These are phyloP conservation scores for Agrypnus murinus DNA, from an alignment of 2,888 invertebrate genomes.

Conservation along the genomic window DNA sequence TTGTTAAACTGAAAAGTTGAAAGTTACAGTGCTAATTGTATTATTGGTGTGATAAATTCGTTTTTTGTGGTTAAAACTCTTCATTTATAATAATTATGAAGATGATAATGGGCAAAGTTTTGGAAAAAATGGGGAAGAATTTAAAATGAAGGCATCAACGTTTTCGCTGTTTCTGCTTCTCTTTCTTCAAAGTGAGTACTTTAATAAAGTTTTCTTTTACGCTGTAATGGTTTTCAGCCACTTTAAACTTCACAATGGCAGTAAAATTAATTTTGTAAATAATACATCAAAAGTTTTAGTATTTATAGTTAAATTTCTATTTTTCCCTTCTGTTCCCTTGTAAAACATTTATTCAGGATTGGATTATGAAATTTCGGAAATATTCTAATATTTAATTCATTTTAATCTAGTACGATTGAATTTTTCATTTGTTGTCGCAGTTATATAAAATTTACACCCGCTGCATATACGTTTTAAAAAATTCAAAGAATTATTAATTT, in stretches of 20 bases:
- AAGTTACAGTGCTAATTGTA: no score
- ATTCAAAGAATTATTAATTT: conserved; percentile 4
- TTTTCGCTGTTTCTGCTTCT: conserved; percentile 59
- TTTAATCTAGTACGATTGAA: no score
- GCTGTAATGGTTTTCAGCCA: background rate
- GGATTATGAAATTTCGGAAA: no score
- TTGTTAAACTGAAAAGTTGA: no score
- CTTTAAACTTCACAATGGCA: conserved; percentile 10
- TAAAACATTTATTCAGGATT: no score
- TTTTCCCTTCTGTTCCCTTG: no score
- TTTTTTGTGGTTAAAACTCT: no score
- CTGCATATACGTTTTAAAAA: background rate
- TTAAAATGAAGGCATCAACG: conserved; percentile 60
- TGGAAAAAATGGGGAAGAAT: conserved; percentile 32
- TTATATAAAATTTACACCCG: background rate
- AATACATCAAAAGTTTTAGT: conserved; percentile 5
- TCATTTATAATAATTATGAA: no score
- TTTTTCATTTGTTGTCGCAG: background rate
- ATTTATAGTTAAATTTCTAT: background rate
- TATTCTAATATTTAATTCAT: no score
- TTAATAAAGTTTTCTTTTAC: conserved; percentile 50
- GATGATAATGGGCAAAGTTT: conserved; percentile 2
- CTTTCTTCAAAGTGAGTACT: conserved; percentile 60
- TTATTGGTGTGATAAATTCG: no score
- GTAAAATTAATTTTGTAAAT: conserved; percentile 19